phyloP scores from a whole-genome alignment of 1,140 invertebrate species.

The Elymnias hypermnestra region DNA sequence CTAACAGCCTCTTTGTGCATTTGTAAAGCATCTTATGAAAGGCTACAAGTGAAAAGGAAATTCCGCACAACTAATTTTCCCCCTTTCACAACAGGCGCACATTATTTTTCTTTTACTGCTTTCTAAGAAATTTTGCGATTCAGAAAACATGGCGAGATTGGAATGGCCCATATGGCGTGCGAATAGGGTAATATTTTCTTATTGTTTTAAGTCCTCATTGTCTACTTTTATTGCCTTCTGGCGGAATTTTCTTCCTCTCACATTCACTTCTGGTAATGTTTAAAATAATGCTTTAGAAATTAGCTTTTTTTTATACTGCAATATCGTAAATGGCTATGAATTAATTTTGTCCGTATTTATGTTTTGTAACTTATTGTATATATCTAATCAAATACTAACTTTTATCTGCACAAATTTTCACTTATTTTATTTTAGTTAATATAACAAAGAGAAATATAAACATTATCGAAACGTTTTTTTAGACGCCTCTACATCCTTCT shows the following conservation, averaged over 20 bases:
- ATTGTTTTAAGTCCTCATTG: constrained; percentile 7
- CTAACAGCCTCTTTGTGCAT: constrained; percentile 1
- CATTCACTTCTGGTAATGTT: neutral
- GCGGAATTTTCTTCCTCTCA: neutral
- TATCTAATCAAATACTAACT: no score
- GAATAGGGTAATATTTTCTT: constrained; percentile 9
- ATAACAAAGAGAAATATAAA: no score
- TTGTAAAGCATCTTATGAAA: neutral
- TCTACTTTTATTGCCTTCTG: constrained; percentile 8
- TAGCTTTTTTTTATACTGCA: no score
- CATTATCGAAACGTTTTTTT: no score
- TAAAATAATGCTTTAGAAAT: neutral
- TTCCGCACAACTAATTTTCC: constrained; percentile 3
- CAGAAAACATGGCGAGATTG: constrained; percentile 6
- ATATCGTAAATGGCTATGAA: no score
- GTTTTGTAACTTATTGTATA: no score
- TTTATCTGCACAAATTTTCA: no score
- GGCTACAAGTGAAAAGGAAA: neutral
- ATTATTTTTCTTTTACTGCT: constrained; percentile 10
- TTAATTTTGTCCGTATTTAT: no score
- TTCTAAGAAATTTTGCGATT: constrained; percentile 8
- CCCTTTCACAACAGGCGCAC: neutral
- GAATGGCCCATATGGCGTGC: constrained; percentile 2
- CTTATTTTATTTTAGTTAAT: no score
- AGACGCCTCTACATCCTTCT: no score